Base-by-base conservation (phyloP, 2,888 invertebrate species). In the Mycalesis mineus region DNA sequence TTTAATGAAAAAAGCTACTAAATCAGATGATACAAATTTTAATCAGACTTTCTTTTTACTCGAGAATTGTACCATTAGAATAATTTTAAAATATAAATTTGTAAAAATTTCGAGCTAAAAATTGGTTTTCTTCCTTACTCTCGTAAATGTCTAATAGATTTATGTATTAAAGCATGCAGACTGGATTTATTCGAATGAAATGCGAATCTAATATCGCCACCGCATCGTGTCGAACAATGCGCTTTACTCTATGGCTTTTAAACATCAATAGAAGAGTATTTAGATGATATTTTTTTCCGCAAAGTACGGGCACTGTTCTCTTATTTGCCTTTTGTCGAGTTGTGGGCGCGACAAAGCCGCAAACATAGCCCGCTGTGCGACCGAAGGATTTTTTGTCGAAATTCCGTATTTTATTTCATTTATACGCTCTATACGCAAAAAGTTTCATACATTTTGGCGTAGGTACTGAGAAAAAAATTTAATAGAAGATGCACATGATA, bases 321-420 rank as follows among this genome's bases (percentile, higher is more conserved):
- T 87, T 88, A 88, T 88, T 88, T 88, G 88, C 85, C 87, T 80
- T 84, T 89, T 89, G 88, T 88, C 73, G 73, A 73, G 77, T 80
- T 80, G 87, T 88, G 87, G 89, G 89, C 87, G 86, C 88, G 89
- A 88, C 88, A 87, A 85, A 79, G 83, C 88, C 88, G 77, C 88
- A 88, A 88, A 86, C 85, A 84, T 81, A 73, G 81, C 88, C 85
- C 77, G 88, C 88, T 83, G 88, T 69, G 88, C 74, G 77, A 74
- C 82, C 80, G 79, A 80, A 73, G 71, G 66, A 77, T 82, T 88
- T 87, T 88, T 87, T 80, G 72, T 63, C 61, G 52, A 74, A 78
- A 83, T 78, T 83, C 79, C 80, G 86, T 84, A 88, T 88, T 88
- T 88, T 84, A 87, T 87, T 87, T 80, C 86, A 70, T 79, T 83